Evolutionary conservation across 2,113 vertebrate species (phyloP), one percentile per base, ranked within the genome.

Genomic region (Cacatua alba): DNA sequence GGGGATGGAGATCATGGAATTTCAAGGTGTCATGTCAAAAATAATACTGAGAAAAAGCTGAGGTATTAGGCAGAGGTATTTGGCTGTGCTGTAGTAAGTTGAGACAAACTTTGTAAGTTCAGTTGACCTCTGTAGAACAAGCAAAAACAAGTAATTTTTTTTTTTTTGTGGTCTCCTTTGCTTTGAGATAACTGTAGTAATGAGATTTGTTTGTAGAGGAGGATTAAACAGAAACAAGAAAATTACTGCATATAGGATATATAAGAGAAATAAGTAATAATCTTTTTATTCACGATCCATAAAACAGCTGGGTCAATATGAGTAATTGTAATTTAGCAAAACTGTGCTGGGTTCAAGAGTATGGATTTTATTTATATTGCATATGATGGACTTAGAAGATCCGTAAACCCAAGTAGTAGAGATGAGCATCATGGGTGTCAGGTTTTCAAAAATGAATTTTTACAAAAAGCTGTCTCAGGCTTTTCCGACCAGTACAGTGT

Each of bases 1-100:
- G 20, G 4, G 21, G 21, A 5, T 1, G 5, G 11, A 6, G 3
- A 5, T 19, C 8, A 3, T 70, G 13, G 5, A 25, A 41, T 69
- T 71, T 39, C 39, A 77, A 77, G 18, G 15, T 17, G 5, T 52
- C 88, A 9, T 60, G 23, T 87, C 29, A 91, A n/a, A 95, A 78
- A 26, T 33, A 82, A 13, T 35, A 51, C 10, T 14, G 23, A 52
- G 44, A 35, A 77, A 74, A 43, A 3, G 28, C 29, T 31, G 15
- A 65, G 13, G 7, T 60, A 10, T 52, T 60, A 43, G 15, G 18
- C 49, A 3, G 10, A 57, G 17, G 9, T 41, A 49, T 55, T 67
- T 86, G 46, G 13, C 31, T 2, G 3, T 17, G 14, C 9, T 18
- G 0, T 21, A 75, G n/a, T 44, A 51, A 85, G 25, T 63, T 82